Percentiles rank a stretch among this genome's conserved stretches.
phyloP scores from a whole-genome alignment of 2,888 invertebrate genomes.

The Anodontia alba region DNA sequence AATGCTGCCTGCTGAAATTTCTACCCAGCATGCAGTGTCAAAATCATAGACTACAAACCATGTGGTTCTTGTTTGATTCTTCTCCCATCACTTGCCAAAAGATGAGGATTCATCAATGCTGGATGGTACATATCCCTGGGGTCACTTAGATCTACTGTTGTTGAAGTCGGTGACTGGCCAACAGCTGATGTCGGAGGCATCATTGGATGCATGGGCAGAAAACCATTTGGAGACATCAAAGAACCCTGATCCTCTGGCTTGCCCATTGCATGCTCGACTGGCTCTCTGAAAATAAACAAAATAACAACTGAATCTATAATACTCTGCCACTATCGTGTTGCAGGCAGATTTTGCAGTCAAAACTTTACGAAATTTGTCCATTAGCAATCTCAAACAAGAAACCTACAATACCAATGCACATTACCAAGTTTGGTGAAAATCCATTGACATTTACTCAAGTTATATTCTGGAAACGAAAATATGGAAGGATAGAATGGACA shows the following conservation, averaged over 20 bases:
- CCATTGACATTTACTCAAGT: too few relatives aligned
- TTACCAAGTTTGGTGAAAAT: too few relatives aligned
- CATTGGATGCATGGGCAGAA: conserved; percentile 67
- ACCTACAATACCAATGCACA: too few relatives aligned
- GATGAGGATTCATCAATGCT: conserved; percentile 62
- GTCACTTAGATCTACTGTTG: conserved; percentile 68
- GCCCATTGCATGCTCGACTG: conserved; percentile 43
- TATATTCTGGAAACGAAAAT: not conserved
- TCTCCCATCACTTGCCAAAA: conserved; percentile 29
- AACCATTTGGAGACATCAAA: conserved; percentile 67
- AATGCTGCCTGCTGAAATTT: too few relatives aligned
- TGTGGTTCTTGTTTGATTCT: conserved; percentile 7
- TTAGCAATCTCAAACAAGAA: too few relatives aligned
- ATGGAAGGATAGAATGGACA: too few relatives aligned
- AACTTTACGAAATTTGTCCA: too few relatives aligned
- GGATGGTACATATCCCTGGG: conserved; percentile 54
- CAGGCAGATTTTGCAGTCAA: too few relatives aligned
- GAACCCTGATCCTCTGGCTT: conserved; percentile 58
- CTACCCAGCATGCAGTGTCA: too few relatives aligned
- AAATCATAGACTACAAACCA: not conserved
- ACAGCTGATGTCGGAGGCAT: conserved; percentile 58
- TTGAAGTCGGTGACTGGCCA: conserved; percentile 74
- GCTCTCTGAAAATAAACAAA: conserved; percentile 56
- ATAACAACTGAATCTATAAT: not conserved
- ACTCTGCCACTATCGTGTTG: too few relatives aligned